Percentiles rank a stretch among this genome's conserved stretches.
Evolutionary conservation across 2,888 invertebrate species (phyloP).

Genomic region (Gymnocheta viridis): DNA sequence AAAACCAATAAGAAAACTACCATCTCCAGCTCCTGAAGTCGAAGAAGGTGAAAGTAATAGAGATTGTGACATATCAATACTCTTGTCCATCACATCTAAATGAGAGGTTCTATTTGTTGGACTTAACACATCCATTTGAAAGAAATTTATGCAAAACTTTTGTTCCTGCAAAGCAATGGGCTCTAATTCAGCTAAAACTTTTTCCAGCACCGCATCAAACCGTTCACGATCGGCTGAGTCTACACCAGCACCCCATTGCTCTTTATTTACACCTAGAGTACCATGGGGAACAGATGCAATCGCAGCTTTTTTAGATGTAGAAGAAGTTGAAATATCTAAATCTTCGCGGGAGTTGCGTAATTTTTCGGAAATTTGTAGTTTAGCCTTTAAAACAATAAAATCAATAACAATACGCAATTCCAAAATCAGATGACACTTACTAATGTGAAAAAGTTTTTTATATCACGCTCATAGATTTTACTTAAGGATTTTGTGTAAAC

Average conservation of each 20-base stretch:
- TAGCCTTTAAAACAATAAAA: constrained; percentile 74
- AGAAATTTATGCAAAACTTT: constrained; percentile 96
- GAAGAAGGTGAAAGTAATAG: constrained; percentile 72
- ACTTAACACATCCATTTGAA: constrained; percentile 89
- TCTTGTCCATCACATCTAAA: constrained; percentile 82
- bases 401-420: background rate
- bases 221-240: constrained; percentile 84
- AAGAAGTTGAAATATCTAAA: constrained; percentile 80
- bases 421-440: constrained; percentile 67
- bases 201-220: constrained; percentile 89
- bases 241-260: constrained; percentile 85
- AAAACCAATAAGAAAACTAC: constrained; percentile 28
- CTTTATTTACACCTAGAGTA: constrained; percentile 85
- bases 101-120: constrained; percentile 84
- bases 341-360: constrained; percentile 82
- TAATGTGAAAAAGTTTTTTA: constrained; percentile 82
- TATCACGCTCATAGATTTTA: constrained; percentile 94
- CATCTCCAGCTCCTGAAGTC: constrained; percentile 67
- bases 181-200: constrained; percentile 93
- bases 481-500: constrained; percentile 92
- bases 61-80: constrained; percentile 79
- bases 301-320: constrained; percentile 81
- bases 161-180: constrained; percentile 96
- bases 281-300: constrained; percentile 80
- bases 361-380: constrained; percentile 79